These are phyloP conservation scores for Drosophila greeni DNA, from an alignment of 2,888 invertebrate genomes.

Conservation along the genomic window DNA sequence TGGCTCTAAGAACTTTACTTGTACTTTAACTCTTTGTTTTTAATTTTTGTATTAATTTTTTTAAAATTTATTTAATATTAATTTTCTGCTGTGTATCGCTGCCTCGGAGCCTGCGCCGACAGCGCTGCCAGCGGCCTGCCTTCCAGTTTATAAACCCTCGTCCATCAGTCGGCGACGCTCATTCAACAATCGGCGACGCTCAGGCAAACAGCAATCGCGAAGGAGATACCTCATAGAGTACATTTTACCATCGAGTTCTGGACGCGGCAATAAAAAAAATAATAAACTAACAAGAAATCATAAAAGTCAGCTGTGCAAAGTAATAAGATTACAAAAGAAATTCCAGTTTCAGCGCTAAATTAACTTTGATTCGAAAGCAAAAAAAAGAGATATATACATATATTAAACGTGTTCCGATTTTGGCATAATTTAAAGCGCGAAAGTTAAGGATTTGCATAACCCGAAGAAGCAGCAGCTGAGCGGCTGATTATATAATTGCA, in stretches of 20 bases:
- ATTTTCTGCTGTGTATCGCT: slow-evolving; percentile 6
- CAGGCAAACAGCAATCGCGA: slow-evolving; percentile 49
- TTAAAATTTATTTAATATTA: too few relatives aligned
- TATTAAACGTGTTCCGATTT: slow-evolving; percentile 20
- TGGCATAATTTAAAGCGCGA: slow-evolving; percentile 22
- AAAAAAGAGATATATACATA: not conserved
- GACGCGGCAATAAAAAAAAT: slow-evolving; percentile 8
- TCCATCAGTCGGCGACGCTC: slow-evolving; percentile 36
- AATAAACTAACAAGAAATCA: slow-evolving; percentile 8
- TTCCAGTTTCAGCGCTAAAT: slow-evolving; percentile 49
- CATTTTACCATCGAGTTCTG: slow-evolving; percentile 9
- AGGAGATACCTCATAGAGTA: slow-evolving; percentile 12
- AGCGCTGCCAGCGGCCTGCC: slow-evolving; percentile 15
- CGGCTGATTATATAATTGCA: slow-evolving; percentile 36
- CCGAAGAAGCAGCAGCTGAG: slow-evolving; percentile 20
- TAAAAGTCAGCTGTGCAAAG: slow-evolving; percentile 21
- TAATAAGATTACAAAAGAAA: slow-evolving; percentile 56
- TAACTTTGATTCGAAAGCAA: slow-evolving; percentile 33
- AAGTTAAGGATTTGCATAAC: slow-evolving; percentile 41
- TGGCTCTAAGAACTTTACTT: too few relatives aligned
- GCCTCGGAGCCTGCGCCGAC: slow-evolving; percentile 7
- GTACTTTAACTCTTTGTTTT: too few relatives aligned
- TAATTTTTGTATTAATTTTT: not conserved
- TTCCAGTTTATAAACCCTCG: slow-evolving; percentile 50
- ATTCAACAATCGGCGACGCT: slow-evolving; percentile 50